phyloP scores from a whole-genome alignment of 92 coral and sea anemone species.

The Phenganax marumi region DNA sequence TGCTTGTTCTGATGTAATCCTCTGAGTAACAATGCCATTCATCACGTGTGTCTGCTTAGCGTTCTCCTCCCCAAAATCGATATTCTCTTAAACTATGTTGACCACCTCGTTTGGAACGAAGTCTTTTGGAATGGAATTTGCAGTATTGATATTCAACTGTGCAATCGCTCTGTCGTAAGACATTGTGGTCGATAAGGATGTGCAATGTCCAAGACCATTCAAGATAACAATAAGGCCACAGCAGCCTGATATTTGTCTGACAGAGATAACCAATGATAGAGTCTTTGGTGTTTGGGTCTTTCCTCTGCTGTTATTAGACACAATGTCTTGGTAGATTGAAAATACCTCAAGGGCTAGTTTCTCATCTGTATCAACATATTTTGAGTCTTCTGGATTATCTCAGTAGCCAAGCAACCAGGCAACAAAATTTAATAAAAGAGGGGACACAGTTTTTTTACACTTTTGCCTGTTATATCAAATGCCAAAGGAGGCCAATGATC shows the following conservation, averaged over 20 bases:
- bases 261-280: too few species aligned
- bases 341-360: slow-evolving; percentile 29
- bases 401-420: slow-evolving; percentile 48
- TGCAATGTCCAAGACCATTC: too few species aligned
- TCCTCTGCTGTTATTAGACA: too few species aligned
- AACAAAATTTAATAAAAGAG: slow-evolving; percentile 43
- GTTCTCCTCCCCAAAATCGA: slow-evolving; percentile 51
- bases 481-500: too few species aligned
- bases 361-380: slow-evolving; percentile 19
- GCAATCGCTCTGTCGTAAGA: slow-evolving; percentile 49
- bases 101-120: too few species aligned
- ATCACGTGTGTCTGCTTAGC: too few species aligned
- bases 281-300: too few species aligned
- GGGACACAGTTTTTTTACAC: slow-evolving; percentile 45
- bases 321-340: slow-evolving; percentile 1
- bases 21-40: slow-evolving; percentile 6
- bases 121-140: slow-evolving; percentile 29
- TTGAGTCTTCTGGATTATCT: slow-evolving; percentile 22
- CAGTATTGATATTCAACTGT: slow-evolving; percentile 28
- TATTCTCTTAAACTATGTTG: slow-evolving; percentile 49
- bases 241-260: slow-evolving; percentile 10
- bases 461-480: too few species aligned
- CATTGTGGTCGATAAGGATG: slow-evolving; percentile 11
- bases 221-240: slow-evolving; percentile 9
- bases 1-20: not conserved